Evolutionary conservation across 2,888 invertebrate species (phyloP).

Genomic region (Orchesella flavescens): DNA sequence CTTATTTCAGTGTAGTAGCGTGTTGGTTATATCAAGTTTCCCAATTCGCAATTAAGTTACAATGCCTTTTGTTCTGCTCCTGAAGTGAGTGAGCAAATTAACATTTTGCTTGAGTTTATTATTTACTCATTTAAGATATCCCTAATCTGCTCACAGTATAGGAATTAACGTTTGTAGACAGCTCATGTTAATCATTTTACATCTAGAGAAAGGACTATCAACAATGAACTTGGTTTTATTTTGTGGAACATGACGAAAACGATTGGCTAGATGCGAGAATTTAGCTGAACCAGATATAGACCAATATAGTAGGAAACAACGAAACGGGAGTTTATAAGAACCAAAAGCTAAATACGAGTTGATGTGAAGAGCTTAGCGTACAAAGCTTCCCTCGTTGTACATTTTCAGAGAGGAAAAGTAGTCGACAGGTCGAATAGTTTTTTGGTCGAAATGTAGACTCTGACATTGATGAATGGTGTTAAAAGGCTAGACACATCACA

Average conservation of each 20-base stretch:
- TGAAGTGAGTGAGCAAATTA: not conserved
- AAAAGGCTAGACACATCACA: slow-evolving; percentile 35
- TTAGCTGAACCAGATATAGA: too few relatives aligned
- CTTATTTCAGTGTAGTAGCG: too few relatives aligned
- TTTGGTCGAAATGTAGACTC: slow-evolving; percentile 28
- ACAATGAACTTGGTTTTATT: too few relatives aligned
- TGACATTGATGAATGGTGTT: slow-evolving; percentile 50
- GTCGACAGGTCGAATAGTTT: slow-evolving; percentile 19
- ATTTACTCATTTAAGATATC: not conserved
- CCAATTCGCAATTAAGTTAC: not conserved
- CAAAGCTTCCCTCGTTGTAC: not conserved
- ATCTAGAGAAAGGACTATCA: not conserved
- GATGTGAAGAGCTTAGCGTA: slow-evolving; percentile 9
- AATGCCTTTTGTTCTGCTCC: not conserved
- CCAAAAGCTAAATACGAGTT: not conserved
- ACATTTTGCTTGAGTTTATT: not conserved
- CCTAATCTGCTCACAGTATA: not conserved
- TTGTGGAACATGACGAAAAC: too few relatives aligned
- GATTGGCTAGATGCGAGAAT: too few relatives aligned
- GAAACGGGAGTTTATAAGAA: not conserved
- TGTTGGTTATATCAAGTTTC: too few relatives aligned
- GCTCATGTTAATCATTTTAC: not conserved
- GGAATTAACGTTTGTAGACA: not conserved
- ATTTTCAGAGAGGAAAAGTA: not conserved
- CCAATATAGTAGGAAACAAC: not conserved